A percentile compares a stretch with the other conserved stretches of the same genome.
These are phyloP conservation scores for Choristoneura rosaceana DNA, from an alignment of 2,888 invertebrate species.

Conservation along the genomic window DNA sequence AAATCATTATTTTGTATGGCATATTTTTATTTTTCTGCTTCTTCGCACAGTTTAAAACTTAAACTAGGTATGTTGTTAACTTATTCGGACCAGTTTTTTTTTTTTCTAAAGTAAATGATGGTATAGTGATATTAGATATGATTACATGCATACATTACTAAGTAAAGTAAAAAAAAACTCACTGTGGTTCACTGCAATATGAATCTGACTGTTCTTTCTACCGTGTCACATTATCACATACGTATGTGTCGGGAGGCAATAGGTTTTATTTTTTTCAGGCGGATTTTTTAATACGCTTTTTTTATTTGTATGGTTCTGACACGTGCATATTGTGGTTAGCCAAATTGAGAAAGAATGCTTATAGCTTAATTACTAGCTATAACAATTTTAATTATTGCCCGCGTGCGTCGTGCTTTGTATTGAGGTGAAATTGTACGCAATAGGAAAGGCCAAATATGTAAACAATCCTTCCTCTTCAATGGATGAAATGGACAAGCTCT, in stretches of 20 bases:
- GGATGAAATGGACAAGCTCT: no score
- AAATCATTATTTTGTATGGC: background rate
- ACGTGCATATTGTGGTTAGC: background rate
- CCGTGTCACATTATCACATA: no score
- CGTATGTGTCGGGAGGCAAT: no score
- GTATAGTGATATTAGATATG: no score
- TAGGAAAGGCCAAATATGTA: no score
- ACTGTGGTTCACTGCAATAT: no score
- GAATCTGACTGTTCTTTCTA: no score
- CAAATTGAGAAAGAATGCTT: background rate
- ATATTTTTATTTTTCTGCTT: background rate
- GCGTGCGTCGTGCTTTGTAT: background rate
- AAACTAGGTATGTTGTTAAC: background rate
- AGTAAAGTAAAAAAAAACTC: no score
- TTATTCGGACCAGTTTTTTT: background rate
- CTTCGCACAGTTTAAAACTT: background rate
- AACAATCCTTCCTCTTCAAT: no score
- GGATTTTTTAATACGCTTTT: no score
- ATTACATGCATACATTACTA: no score
- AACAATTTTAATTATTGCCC: background rate
- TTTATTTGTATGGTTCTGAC: background rate
- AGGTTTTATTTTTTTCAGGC: no score
- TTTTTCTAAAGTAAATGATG: background rate
- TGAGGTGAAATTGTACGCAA: background rate
- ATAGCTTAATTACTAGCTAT: background rate